These are phyloP conservation scores for Nomada ferruginata DNA, from an alignment of 2,888 invertebrate species.

Conservation along the genomic window DNA sequence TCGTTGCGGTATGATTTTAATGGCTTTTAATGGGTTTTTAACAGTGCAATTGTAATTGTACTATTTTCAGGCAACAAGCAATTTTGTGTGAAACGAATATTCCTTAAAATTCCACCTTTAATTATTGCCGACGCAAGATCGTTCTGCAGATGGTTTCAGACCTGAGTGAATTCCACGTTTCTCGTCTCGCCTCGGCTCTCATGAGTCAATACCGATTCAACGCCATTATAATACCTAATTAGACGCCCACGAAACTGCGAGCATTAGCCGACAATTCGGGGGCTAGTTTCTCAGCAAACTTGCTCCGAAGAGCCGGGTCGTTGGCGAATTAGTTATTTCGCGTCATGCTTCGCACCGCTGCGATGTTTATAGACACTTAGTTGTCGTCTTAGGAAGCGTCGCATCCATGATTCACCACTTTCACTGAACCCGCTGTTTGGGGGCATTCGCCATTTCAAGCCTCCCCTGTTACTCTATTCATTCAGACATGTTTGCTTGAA, in stretches of 20 bases:
- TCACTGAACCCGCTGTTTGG: constrained; percentile 25
- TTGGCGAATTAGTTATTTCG: constrained; percentile 76
- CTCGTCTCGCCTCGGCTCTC: constrained; percentile 14
- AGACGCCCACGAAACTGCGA: constrained; percentile 65
- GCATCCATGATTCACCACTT: constrained; percentile 41
- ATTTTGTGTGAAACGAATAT: constrained; percentile 10
- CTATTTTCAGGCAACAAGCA: constrained; percentile 48
- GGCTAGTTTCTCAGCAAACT: constrained; percentile 67
- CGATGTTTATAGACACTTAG: constrained; percentile 73
- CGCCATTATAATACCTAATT: constrained; percentile 80
- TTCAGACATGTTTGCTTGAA: constrained; percentile 37
- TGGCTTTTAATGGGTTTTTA: too few species aligned
- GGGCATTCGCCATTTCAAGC: constrained; percentile 23
- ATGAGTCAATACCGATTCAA: constrained; percentile 65
- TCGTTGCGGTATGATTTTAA: constrained; percentile 29
- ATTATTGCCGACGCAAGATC: constrained; percentile 63
- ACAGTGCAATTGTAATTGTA: background rate
- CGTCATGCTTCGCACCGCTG: constrained; percentile 66
- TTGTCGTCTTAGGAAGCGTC: constrained; percentile 50
- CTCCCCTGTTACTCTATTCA: background rate
- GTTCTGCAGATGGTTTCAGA: constrained; percentile 45
- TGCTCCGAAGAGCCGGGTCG: constrained; percentile 56
- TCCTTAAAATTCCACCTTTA: constrained; percentile 61
- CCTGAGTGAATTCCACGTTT: background rate
- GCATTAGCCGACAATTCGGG: constrained; percentile 69